Evolutionary conservation across 2,797 vertebrate species (phyloP), one percentile per base, ranked within the genome.

Genomic region (Anguilla obscura): DNA sequence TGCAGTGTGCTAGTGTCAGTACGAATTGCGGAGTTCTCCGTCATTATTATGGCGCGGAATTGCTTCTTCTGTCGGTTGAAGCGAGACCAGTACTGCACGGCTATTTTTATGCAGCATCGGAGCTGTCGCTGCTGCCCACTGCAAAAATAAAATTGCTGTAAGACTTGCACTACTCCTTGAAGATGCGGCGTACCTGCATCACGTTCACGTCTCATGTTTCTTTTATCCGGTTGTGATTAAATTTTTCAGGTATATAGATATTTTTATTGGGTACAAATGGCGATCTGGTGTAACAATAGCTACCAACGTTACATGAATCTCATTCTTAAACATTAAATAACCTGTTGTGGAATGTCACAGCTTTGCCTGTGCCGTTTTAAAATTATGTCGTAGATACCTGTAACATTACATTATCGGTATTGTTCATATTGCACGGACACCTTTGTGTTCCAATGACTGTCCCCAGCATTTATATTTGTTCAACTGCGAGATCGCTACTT

Each of bases 181-280:
- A 50, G 36, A 30, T 80, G 36, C 40, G 40, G 40, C 40, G 6
- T n/a, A 80, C 36, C 76, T 80, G 40, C 40, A 80, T 18, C 40
- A n/a, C 30, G 36, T 48, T 21, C 40, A 80, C 36, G 33, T 33
- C 1, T 71, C 74, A 33, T 76, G 18, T 36, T 40, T 76, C 1
- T 16, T 76, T 76, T 76, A 76, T 27, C 66, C 27, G 66, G 66
- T 76, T 76, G 36, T 48, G 24, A 24, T 80, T 40, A 8, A 1
- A 80, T 80, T 80, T 79, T 7, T 76, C 66, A 71, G 66, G n/a
- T 71, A 76, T 40, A 33, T 33, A 76, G 71, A 36, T 71, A 30
- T 76, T 76, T 36, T 71, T 40, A 76, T 16, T 76, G 74, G 12
- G 33, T 33, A 16, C 36, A 40, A 76, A 76, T 76, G 30, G 36